These are phyloP conservation scores for Spisula solida DNA, from an alignment of 2,888 invertebrate species.

Conservation along the genomic window DNA sequence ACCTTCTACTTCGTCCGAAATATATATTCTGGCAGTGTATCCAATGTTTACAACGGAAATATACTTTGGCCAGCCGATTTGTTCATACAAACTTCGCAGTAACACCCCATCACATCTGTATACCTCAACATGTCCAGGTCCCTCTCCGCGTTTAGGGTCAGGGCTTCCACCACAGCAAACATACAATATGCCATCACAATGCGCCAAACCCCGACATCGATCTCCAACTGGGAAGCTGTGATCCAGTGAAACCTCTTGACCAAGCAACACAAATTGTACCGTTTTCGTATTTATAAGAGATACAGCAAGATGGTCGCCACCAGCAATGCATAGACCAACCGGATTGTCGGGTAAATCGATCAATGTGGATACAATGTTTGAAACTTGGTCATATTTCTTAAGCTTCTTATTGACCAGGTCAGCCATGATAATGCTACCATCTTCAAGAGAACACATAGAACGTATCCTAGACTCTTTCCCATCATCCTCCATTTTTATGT, in stretches of 20 bases:
- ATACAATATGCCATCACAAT: background rate
- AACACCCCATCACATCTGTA: background rate
- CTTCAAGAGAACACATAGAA: background rate
- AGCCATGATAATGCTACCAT: background rate
- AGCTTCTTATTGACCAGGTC: background rate
- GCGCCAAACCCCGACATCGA: constrained; percentile 3
- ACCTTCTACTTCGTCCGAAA: background rate
- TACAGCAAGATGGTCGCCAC: background rate
- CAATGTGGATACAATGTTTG: background rate
- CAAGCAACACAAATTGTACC: background rate
- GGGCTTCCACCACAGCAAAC: constrained; percentile 26
- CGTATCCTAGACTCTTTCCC: background rate
- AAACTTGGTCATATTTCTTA: background rate
- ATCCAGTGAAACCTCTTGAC: background rate
- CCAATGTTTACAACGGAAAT: background rate
- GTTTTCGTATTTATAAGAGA: background rate
- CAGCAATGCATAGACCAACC: background rate
- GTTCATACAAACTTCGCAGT: background rate
- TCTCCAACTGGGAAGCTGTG: constrained; percentile 22
- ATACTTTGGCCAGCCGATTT: background rate
- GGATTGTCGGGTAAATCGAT: background rate
- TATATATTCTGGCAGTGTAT: background rate
- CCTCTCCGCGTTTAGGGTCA: background rate
- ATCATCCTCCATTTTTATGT: background rate
- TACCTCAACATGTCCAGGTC: constrained; percentile 14